Conservation (phyloP, 2,113 vertebrate genomes). For the Poeciliopsis turrubarensis region DNA sequence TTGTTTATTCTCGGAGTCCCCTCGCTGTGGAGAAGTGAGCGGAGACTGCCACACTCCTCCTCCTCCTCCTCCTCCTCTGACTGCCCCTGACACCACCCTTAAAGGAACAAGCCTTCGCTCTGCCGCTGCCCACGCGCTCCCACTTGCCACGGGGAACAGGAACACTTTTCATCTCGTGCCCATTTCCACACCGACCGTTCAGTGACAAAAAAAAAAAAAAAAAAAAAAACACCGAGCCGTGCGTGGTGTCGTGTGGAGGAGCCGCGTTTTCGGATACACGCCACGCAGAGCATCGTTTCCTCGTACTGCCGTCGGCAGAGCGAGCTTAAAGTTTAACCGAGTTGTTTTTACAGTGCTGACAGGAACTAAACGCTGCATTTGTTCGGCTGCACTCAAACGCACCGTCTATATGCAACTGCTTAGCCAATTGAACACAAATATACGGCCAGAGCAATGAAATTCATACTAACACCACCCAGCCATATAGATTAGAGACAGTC, state of each 20-base stretch:
- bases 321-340: no score
- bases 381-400: no score
- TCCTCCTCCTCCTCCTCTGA: slow-evolving; percentile 65
- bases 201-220: no score
- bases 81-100: slow-evolving; percentile 76
- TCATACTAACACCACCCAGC: neutral
- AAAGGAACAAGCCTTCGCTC: slow-evolving; percentile 75
- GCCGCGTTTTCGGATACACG: no score
- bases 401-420: no score
- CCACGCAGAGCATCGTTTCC: no score
- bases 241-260: no score
- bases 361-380: no score
- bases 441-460: neutral
- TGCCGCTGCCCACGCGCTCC: slow-evolving; percentile 36
- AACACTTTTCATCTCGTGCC: neutral
- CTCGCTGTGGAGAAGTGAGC: slow-evolving; percentile 74
- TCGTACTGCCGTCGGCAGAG: no score
- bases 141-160: neutral
- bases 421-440: neutral
- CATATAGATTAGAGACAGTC: neutral
- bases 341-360: no score
- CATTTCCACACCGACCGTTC: neutral
- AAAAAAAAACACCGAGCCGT: neutral
- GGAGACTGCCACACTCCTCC: slow-evolving; percentile 72
- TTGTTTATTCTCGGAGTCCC: slow-evolving; percentile 82